Conservation (phyloP, 35 echinoderm and acorn worm species). For the Heliocidaris erythrogramma region DNA sequence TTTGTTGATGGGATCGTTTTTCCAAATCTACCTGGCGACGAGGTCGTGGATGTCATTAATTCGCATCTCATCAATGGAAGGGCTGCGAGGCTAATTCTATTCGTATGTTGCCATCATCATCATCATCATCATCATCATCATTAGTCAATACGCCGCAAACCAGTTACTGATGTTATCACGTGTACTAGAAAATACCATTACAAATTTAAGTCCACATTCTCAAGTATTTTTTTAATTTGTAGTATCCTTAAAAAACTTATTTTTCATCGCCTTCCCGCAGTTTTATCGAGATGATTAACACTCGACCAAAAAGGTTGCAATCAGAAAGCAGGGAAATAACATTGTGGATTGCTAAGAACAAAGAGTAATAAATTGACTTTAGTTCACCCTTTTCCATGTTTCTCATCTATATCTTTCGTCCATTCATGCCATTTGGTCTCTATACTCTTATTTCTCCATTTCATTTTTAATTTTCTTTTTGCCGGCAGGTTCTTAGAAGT, state of each 20-base stretch:
- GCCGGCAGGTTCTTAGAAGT: too few species aligned
- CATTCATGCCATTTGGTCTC: too few species aligned
- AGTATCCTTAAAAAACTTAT: not conserved
- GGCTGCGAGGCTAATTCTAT: constrained; percentile 36
- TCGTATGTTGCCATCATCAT: constrained; percentile 40
- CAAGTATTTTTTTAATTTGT: not conserved
- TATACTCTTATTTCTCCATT: too few species aligned
- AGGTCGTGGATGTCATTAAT: constrained; percentile 44
- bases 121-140: constrained; percentile 44
- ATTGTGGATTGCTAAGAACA: too few species aligned
- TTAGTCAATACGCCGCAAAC: not conserved
- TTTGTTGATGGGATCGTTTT: constrained; percentile 15
- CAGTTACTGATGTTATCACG: not conserved
- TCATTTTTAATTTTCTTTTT: too few species aligned
- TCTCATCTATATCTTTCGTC: too few species aligned
- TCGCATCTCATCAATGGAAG: constrained; percentile 3
- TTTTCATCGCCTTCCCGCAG: not conserved
- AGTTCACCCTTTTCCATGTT: too few species aligned
- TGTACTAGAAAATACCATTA: not conserved
- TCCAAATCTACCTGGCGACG: constrained; percentile 9
- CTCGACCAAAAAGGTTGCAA: not conserved
- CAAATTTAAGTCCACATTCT: not conserved
- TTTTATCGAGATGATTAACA: not conserved
- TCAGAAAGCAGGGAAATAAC: not conserved
- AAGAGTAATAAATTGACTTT: too few species aligned